These are phyloP conservation scores for Luperina testacea DNA, from an alignment of 2,888 invertebrate species.

Conservation along the genomic window DNA sequence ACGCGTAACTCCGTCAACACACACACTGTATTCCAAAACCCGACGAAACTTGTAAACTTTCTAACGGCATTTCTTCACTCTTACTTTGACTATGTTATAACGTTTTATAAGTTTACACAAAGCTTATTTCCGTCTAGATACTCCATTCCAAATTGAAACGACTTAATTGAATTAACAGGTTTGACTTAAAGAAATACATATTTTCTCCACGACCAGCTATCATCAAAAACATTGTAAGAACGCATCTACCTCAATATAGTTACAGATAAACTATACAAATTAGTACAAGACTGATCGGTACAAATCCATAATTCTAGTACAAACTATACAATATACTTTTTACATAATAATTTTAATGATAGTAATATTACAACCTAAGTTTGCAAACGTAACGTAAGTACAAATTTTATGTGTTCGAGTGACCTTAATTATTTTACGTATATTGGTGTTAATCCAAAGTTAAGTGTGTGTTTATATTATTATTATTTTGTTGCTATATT, in stretches of 20 bases:
- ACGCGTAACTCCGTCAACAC: constrained; percentile 71
- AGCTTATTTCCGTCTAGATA: constrained; percentile 51
- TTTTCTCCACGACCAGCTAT: constrained; percentile 26
- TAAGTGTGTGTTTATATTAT: constrained; percentile 88
- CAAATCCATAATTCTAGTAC: constrained; percentile 85
- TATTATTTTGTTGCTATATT: constrained; percentile 88
- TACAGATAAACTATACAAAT: constrained; percentile 74
- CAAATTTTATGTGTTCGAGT: constrained; percentile 89
- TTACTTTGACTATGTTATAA: constrained; percentile 53
- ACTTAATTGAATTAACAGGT: constrained; percentile 42
- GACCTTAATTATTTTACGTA: constrained; percentile 85
- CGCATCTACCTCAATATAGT: constrained; percentile 80
- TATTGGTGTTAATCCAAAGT: constrained; percentile 88
- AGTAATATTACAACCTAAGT: constrained; percentile 79
- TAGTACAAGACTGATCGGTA: constrained; percentile 88
- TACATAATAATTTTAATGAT: constrained; percentile 77
- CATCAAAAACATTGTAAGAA: constrained; percentile 36
- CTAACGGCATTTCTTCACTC: constrained; percentile 60
- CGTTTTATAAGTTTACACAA: constrained; percentile 55
- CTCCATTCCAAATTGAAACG: constrained; percentile 59
- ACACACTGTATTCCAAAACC: constrained; percentile 59
- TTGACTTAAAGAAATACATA: constrained; percentile 32
- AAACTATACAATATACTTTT: constrained; percentile 76
- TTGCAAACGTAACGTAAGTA: constrained; percentile 86
- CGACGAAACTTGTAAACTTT: constrained; percentile 52